These are phyloP conservation scores for Chironomus tepperi DNA, from an alignment of 1,140 invertebrate genomes.

Conservation along the genomic window DNA sequence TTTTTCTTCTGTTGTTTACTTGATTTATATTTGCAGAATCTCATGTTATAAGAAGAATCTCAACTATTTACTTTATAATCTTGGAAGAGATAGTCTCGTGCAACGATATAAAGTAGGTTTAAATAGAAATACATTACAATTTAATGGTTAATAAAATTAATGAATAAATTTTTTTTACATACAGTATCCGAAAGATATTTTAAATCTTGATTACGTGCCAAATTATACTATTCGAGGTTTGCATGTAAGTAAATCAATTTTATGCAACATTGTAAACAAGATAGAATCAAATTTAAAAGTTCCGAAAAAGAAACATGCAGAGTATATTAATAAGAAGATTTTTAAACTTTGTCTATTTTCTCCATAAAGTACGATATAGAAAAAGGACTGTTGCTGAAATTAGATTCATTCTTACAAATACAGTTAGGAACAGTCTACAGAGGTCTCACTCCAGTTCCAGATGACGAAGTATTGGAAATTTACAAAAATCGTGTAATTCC, in stretches of 20 bases:
- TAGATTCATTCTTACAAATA: constrained; percentile 94
- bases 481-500: constrained; percentile 82
- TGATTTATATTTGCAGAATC: constrained; percentile 39
- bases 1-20: background rate
- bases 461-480: constrained; percentile 75
- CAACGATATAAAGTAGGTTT: constrained; percentile 73
- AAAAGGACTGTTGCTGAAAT: constrained; percentile 88
- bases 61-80: constrained; percentile 85
- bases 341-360: background rate
- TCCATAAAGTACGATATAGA: constrained; percentile 72
- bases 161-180: constrained; percentile 31
- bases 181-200: constrained; percentile 85
- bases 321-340: too few relatives aligned
- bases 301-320: too few relatives aligned
- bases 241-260: constrained; percentile 43
- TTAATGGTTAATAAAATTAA: background rate
- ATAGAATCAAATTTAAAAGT: too few relatives aligned
- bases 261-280: too few relatives aligned
- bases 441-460: constrained; percentile 67
- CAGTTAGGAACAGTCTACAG: constrained; percentile 92
- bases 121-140: background rate
- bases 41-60: constrained; percentile 89
- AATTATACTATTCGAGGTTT: constrained; percentile 87
- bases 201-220: constrained; percentile 72
- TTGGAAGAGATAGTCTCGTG: constrained; percentile 80